Evolutionary conservation across 2,888 invertebrate species (phyloP).

Genomic region (Cataglyphis livida): DNA sequence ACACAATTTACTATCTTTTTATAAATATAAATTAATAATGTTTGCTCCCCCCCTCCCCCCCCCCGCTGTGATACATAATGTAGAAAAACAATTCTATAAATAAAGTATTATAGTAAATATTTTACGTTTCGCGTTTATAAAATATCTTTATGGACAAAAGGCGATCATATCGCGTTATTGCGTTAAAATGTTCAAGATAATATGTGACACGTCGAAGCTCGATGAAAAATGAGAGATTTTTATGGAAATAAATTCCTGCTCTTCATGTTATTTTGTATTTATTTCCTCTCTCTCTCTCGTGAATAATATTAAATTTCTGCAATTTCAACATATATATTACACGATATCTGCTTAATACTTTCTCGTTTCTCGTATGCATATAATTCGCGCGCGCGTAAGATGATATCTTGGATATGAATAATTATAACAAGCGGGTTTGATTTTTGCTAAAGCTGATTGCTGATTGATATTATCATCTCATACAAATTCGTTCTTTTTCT

Average conservation of each 20-base stretch:
- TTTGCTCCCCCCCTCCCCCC: neutral
- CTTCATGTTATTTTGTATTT: constrained; percentile 14
- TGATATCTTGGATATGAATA: constrained; percentile 30
- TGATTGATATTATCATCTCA: neutral
- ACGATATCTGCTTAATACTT: constrained; percentile 45
- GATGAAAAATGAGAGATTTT: constrained; percentile 24
- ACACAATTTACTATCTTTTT: constrained; percentile 25
- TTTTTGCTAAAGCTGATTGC: constrained; percentile 48
- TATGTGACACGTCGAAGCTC: constrained; percentile 17
- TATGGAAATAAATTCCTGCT: constrained; percentile 14
- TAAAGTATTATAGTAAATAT: constrained; percentile 33
- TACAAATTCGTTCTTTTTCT: neutral
- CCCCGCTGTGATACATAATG: constrained; percentile 29
- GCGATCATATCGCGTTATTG: constrained; percentile 26
- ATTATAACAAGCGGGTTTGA: constrained; percentile 51
- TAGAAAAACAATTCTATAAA: constrained; percentile 53
- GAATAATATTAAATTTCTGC: constrained; percentile 35
- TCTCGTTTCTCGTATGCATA: constrained; percentile 20
- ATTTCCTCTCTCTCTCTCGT: constrained; percentile 1
- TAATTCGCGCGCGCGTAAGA: constrained; percentile 1
- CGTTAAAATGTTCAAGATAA: constrained; percentile 22
- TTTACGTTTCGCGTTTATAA: constrained; percentile 30
- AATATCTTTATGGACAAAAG: constrained; percentile 57
- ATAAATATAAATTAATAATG: constrained; percentile 56
- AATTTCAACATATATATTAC: constrained; percentile 45